Evolutionary conservation across 2,888 invertebrate species (phyloP).

Genomic region (Petrolisthes manimaculis): DNA sequence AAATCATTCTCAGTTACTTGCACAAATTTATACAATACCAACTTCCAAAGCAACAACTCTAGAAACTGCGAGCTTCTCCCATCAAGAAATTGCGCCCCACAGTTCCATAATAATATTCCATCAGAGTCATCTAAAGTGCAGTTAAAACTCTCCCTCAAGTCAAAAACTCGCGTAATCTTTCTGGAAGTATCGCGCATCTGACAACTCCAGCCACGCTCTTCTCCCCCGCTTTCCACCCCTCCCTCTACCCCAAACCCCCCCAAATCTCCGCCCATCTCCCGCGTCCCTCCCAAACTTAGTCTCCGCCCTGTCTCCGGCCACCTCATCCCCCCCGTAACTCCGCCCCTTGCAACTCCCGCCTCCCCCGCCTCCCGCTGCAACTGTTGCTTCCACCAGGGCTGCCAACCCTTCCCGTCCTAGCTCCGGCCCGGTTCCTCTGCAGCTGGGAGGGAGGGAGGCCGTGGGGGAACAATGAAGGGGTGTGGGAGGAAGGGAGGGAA

Average conservation of each 20-base stretch:
- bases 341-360: slow-evolving; percentile 31
- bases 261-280: slow-evolving; percentile 41
- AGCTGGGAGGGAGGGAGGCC: slow-evolving; percentile 8
- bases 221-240: slow-evolving; percentile 31
- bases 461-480: not conserved
- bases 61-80: slow-evolving; percentile 56
- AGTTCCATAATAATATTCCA: slow-evolving; percentile 66
- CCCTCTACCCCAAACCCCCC: slow-evolving; percentile 33
- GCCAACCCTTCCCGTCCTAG: slow-evolving; percentile 41
- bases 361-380: slow-evolving; percentile 55
- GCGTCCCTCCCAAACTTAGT: slow-evolving; percentile 11
- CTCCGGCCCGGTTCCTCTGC: not conserved
- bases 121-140: slow-evolving; percentile 66
- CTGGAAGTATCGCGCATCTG: slow-evolving; percentile 61
- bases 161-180: slow-evolving; percentile 65
- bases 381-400: slow-evolving; percentile 57
- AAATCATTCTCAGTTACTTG: slow-evolving; percentile 18
- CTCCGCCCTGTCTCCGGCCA: slow-evolving; percentile 18
- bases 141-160: slow-evolving; percentile 64
- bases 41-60: slow-evolving; percentile 51
- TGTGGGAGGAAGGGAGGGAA: not conserved
- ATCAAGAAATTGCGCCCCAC: slow-evolving; percentile 63
- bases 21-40: slow-evolving; percentile 51
- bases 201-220: slow-evolving; percentile 38
- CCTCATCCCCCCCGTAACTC: slow-evolving; percentile 23